A percentile compares a stretch with the other conserved stretches of the same genome.
These are phyloP conservation scores for Rhagonycha fulva DNA, from an alignment of 2,888 invertebrate species.

Conservation along the genomic window DNA sequence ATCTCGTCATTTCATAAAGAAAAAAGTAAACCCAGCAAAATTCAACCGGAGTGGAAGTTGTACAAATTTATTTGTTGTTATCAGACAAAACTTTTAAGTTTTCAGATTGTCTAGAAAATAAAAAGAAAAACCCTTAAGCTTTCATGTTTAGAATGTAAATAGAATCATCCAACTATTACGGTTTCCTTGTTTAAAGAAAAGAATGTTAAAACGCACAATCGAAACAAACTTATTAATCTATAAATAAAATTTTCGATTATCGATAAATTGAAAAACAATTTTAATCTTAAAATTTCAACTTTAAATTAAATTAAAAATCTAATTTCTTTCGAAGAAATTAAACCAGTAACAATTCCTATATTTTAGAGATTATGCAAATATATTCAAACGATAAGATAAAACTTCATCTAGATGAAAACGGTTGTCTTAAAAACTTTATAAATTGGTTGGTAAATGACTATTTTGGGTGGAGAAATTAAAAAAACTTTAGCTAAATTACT, in stretches of 20 bases:
- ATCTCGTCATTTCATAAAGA: background rate
- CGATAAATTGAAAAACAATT: background rate
- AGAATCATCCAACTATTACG: conserved; percentile 6
- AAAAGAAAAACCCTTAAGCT: conserved; percentile 5
- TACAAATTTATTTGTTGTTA: background rate
- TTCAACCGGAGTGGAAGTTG: background rate
- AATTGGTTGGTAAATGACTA: background rate
- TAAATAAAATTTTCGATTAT: background rate
- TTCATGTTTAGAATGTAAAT: conserved; percentile 11
- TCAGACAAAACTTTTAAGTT: conserved; percentile 1
- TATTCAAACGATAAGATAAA: conserved; percentile 15
- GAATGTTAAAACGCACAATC: background rate
- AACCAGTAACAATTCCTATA: conserved; percentile 6
- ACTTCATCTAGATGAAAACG: conserved; percentile 4
- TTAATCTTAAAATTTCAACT: background rate
- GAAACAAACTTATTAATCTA: background rate
- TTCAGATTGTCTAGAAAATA: conserved; percentile 4
- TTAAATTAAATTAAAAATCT: background rate
- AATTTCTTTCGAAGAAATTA: conserved; percentile 4
- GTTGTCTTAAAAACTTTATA: background rate
- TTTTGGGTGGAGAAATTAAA: background rate
- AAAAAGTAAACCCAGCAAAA: background rate
- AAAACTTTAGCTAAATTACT: background rate
- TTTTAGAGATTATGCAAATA: conserved; percentile 14
- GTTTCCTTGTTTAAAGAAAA: conserved; percentile 3